A percentile compares a stretch with the other conserved stretches of the same genome.
phyloP scores from a whole-genome alignment of 2,797 vertebrate genomes.

The Podargus strigoides region DNA sequence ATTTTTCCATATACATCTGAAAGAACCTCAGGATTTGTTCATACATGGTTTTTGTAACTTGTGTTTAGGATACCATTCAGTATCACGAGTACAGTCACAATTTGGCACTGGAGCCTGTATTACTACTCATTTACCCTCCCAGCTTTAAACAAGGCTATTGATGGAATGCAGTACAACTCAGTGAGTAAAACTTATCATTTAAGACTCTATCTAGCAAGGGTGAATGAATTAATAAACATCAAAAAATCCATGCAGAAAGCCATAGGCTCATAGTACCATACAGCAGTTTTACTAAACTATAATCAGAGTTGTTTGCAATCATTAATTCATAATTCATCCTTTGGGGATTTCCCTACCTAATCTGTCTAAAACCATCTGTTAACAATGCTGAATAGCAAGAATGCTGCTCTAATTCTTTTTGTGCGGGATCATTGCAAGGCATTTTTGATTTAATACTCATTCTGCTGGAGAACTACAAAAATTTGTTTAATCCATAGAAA shows the following conservation, averaged over 20 bases:
- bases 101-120: neutral
- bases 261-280: neutral
- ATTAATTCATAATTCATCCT: constrained; percentile 48
- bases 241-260: neutral
- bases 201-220: neutral
- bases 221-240: neutral
- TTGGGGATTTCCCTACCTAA: constrained; percentile 36
- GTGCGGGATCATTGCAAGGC: neutral
- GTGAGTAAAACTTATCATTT: neutral
- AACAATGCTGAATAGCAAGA: constrained; percentile 43
- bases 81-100: neutral
- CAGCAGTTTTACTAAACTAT: constrained; percentile 25
- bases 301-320: constrained; percentile 47
- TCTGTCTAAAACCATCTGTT: constrained; percentile 62
- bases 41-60: neutral
- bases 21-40: neutral
- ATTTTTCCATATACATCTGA: neutral
- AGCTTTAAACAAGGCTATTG: neutral
- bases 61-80: neutral
- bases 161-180: neutral
- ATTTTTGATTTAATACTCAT: constrained; percentile 1
- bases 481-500: neutral
- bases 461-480: constrained; percentile 11
- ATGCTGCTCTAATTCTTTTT: constrained; percentile 25
- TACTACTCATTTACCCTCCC: neutral